Evolutionary conservation across 2,113 vertebrate species (phyloP), one percentile per base, ranked within the genome.

Genomic region (Marmota flaviventris): DNA sequence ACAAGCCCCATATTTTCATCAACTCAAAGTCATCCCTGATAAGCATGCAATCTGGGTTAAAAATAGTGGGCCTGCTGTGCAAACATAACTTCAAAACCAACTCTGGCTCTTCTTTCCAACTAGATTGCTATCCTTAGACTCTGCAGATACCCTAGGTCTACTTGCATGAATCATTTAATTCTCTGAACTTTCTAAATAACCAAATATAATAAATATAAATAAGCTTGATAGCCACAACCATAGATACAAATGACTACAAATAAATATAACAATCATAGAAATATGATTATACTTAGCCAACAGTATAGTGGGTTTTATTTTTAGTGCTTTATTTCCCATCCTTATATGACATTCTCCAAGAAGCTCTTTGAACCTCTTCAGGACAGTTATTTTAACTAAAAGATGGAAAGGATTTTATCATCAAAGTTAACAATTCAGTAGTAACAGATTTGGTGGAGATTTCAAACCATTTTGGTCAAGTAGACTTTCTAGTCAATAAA

Each of bases 311-410:
- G 22, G 13, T 45, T 65, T 42, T 67, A 82, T 48, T 77, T 79
- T 94, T 63, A 67, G 39, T 56, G 63, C 12, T 89, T 69, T 70
- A 73, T 92, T 85, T 75, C 24, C 77, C 61, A 63, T 94, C 91
- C 63, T 69, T 45, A 96, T n/a, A 70, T 67, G 22, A 81, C 10
- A 48, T 77, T 90, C 34, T 87, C 39, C 89, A 92, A 94, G 67
- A 86, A 73, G 24, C 4, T 85, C 67, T 89, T 91, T 90, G 78
- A 91, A 53, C 17, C 12, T 91, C 94, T 79, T 51, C 29, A 95
- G 42, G 89, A 67, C 13, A 82, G 42, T 87, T 89, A 16, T 77
- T 96, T 95, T 92, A 75, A 92, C 94, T 89, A 67, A 79, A 95
- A 82, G 70, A 61, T 37, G 48, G n/a, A 73, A 95, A 91, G 42